Conservation (phyloP, 2,113 vertebrate species). For the Semnornis frantzii region DNA sequence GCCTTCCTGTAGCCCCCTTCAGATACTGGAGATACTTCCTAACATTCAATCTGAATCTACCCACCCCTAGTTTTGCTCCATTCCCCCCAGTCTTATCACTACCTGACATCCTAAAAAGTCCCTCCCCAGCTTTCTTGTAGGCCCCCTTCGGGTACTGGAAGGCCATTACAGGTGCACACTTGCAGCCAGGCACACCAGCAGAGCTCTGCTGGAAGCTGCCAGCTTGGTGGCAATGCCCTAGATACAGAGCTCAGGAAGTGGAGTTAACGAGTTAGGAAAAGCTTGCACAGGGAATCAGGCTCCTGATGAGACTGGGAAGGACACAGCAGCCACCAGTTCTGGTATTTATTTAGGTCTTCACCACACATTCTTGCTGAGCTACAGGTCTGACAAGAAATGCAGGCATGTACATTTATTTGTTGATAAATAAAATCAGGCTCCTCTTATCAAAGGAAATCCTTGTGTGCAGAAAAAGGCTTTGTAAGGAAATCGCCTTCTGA, state of each 20-base stretch:
- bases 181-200: no score
- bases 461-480: not conserved
- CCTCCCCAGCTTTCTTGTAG: no score
- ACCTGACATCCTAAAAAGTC: no score
- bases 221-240: not conserved
- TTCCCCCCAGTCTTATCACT: no score
- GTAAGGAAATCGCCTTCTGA: not conserved
- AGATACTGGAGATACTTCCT: no score
- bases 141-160: no score
- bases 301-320: accelerated
- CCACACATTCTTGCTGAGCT: not conserved
- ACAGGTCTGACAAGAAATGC: not conserved
- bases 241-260: not conserved
- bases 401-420: not conserved
- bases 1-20: no score
- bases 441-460: not conserved
- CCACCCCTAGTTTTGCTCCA: no score
- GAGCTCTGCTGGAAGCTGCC: not conserved
- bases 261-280: not conserved
- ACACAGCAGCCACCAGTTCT: not conserved
- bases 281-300: accelerated
- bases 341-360: not conserved
- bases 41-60: no score
- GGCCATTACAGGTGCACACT: no score
- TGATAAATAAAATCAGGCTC: not conserved